Evolutionary conservation across 2,797 vertebrate genomes (phyloP).

Genomic region (Cynopterus sphinx): DNA sequence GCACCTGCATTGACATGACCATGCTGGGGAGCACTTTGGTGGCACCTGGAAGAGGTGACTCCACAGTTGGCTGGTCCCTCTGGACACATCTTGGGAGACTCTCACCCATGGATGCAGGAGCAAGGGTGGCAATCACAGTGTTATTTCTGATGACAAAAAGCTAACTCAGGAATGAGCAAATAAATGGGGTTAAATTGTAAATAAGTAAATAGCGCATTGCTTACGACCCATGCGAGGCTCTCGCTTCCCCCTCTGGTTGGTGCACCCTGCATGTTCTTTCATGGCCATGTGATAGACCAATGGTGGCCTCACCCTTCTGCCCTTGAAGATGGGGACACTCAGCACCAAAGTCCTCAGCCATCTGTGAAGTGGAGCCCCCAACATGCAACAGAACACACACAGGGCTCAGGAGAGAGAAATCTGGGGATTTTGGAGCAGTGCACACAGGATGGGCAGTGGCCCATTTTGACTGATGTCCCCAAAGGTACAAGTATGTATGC

Average conservation of each 20-base stretch:
- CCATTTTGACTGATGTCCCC: neutral
- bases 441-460: neutral
- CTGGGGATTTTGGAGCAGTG: neutral
- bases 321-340: neutral
- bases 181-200: neutral
- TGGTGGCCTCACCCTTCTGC: neutral
- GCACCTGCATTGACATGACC: neutral
- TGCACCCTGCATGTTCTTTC: neutral
- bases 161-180: neutral
- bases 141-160: neutral
- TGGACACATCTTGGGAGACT: neutral
- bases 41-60: neutral
- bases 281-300: neutral
- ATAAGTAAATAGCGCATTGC: neutral
- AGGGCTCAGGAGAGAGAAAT: neutral
- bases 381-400: neutral
- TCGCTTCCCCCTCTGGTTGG: neutral
- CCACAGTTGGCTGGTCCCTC: neutral
- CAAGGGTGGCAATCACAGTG: neutral
- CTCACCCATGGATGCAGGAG: neutral
- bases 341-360: neutral
- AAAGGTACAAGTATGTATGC: neutral
- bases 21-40: neutral
- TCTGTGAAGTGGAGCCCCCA: too few species aligned
- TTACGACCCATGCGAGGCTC: neutral